Conservation (phyloP, 1,140 invertebrate genomes). For the Macrobrachium rosenbergii region DNA sequence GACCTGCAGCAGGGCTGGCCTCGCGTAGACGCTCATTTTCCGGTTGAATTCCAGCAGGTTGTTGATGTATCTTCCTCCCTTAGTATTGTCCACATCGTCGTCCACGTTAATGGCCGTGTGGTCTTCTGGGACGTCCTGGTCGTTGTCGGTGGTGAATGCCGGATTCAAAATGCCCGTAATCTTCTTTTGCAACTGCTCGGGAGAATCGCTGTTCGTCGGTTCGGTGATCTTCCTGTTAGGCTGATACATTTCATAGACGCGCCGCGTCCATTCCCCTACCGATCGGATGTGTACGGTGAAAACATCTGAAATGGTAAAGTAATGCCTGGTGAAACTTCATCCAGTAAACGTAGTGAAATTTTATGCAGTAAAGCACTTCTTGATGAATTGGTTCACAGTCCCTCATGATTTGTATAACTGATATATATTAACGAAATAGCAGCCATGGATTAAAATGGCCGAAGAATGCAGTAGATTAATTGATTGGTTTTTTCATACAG, state of each 20-base stretch:
- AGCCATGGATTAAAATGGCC: too few relatives aligned
- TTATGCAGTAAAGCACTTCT: too few relatives aligned
- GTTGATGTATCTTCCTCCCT: conserved; percentile 46
- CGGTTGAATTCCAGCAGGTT: conserved; percentile 63
- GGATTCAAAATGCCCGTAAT: conserved; percentile 38
- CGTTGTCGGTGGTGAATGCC: conserved; percentile 35
- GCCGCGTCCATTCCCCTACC: conserved; percentile 72
- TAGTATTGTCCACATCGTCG: not conserved
- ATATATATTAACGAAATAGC: too few relatives aligned
- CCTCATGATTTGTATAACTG: too few relatives aligned
- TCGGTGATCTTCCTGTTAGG: not conserved
- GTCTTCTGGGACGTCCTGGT: not conserved
- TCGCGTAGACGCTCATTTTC: conserved; percentile 49
- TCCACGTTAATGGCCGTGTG: conserved; percentile 45
- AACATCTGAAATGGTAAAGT: conserved; percentile 76
- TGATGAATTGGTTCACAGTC: too few relatives aligned
- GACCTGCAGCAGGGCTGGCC: conserved; percentile 41
- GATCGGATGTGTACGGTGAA: conserved; percentile 94
- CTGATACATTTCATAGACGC: conserved; percentile 54
- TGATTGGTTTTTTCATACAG: too few relatives aligned
- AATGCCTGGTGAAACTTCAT: conserved; percentile 29
- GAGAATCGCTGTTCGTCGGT: not conserved
- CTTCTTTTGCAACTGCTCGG: conserved; percentile 6
- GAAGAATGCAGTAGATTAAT: too few relatives aligned
- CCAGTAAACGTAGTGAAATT: too few relatives aligned